A percentile compares a stretch with the other conserved stretches of the same genome.
These are phyloP conservation scores for Lepidocyrtinus sp. DNA, from an alignment of 2,888 invertebrate genomes.

Conservation along the genomic window DNA sequence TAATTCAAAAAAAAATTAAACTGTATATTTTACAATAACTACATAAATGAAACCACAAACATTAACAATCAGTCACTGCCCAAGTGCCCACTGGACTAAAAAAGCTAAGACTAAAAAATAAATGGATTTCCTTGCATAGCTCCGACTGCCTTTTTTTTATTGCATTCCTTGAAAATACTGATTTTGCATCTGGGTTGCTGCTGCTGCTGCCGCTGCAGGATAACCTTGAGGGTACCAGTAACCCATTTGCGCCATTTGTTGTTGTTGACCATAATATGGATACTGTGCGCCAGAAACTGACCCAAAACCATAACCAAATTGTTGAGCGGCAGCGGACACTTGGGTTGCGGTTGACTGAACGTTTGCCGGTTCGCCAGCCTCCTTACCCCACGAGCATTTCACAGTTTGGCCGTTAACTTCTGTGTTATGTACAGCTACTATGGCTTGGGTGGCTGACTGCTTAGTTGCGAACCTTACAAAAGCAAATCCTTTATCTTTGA, in stretches of 20 bases:
- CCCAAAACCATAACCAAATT: constrained; percentile 71
- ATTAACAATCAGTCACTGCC: too few relatives aligned
- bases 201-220: constrained; percentile 75
- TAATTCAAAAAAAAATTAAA: too few relatives aligned
- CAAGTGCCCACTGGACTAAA: too few relatives aligned
- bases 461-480: constrained; percentile 98
- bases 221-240: constrained; percentile 91
- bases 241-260: constrained; percentile 89
- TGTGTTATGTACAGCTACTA: constrained; percentile 95
- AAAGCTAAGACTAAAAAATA: too few relatives aligned
- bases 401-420: constrained; percentile 96
- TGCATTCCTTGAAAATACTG: constrained; percentile 90
- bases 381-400: constrained; percentile 99
- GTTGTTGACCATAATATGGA: constrained; percentile 92
- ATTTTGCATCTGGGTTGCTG: constrained; percentile 85
- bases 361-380: constrained; percentile 73
- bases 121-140: too few relatives aligned
- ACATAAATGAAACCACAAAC: too few relatives aligned
- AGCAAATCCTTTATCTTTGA: too few relatives aligned
- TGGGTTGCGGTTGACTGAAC: constrained; percentile 69
- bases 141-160: too few relatives aligned
- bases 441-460: constrained; percentile 97
- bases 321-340: constrained; percentile 66
- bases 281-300: constrained; percentile 78
- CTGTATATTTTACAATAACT: too few relatives aligned